These are phyloP conservation scores for Acrocephalus kingi DNA, from an alignment of 2,113 vertebrate species.

Conservation along the genomic window DNA sequence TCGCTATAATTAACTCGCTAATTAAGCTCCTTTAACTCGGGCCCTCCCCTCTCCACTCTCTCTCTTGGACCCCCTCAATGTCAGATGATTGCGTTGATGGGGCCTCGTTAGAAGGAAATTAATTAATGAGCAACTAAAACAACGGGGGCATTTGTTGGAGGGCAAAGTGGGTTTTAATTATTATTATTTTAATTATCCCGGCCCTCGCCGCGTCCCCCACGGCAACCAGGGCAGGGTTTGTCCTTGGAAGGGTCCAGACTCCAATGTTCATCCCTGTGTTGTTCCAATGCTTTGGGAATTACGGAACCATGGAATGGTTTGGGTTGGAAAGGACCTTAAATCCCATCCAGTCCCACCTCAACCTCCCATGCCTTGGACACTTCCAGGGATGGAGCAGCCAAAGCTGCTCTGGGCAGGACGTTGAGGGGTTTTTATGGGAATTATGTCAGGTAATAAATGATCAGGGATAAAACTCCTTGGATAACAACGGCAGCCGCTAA, in stretches of 20 bases:
- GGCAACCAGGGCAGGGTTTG: background rate
- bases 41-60: background rate
- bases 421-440: background rate
- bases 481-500: fast-evolving
- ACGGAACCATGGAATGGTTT: fast-evolving
- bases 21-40: conserved; percentile 72
- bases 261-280: fast-evolving
- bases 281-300: too few relatives aligned
- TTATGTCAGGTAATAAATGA: background rate
- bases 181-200: background rate
- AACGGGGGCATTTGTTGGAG: conserved; percentile 39
- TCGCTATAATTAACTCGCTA: conserved; percentile 76
- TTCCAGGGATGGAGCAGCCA: background rate
- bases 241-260: background rate
- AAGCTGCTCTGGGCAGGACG: fast-evolving
- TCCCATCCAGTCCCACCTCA: fast-evolving
- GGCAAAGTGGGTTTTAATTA: background rate
- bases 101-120: conserved; percentile 73
- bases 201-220: fast-evolving
- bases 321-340: background rate
- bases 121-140: conserved; percentile 68
- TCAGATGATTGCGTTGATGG: conserved; percentile 62
- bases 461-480: background rate
- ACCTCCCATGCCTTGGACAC: fast-evolving
- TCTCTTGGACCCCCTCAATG: background rate